Evolutionary conservation across 2,888 invertebrate genomes (phyloP), one percentile per base, ranked within the genome.

Genomic region (Camptogramma bilineatum): DNA sequence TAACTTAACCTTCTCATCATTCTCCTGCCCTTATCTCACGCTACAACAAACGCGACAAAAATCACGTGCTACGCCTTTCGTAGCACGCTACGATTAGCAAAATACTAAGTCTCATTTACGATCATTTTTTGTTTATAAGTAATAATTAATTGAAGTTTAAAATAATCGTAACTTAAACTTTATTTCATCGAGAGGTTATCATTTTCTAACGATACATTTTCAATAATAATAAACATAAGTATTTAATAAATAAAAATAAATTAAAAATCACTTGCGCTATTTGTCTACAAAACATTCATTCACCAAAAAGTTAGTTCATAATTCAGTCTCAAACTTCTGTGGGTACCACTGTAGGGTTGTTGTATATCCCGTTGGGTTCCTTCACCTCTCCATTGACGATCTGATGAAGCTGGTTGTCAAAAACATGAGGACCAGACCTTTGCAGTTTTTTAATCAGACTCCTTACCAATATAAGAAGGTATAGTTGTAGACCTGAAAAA

Each of bases 321-420:
- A 31, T 13, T 50, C 51, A 64, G 52, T 60, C 56, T 64, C 42
- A 56, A 28, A 55, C 44, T 31, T 53, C 69, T 19, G 70, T 62
- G 4, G 79, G 78, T 0, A 73, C 70, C 0, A 75, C 72, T 0
- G 81, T 82, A 0, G 80, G 62, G 21, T 76, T 75, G 18, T 69
- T 70, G 48, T 79, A 82, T 0, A 82, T 73, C 0, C 79, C 78
- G 50, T 79, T 81, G 2, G 73, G 50, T 1, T 82, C 86, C 69
- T 82, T 85, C 0, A 78, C 57, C 5, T 89, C 87, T 0, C 85
- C 86, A 1, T 81, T 82, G 1, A 89, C 82, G 3, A 90, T 81
- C 63, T 85, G 85, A 39, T 90, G 84, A 0, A 91, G 75, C 50
- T 86, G 88, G 61, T 90, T 90, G 53, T 87, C 89, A 57, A 82